A percentile compares a stretch with the other conserved stretches of the same genome.
phyloP scores from a whole-genome alignment of 2,113 vertebrate genomes.

The Lathamus discolor region DNA sequence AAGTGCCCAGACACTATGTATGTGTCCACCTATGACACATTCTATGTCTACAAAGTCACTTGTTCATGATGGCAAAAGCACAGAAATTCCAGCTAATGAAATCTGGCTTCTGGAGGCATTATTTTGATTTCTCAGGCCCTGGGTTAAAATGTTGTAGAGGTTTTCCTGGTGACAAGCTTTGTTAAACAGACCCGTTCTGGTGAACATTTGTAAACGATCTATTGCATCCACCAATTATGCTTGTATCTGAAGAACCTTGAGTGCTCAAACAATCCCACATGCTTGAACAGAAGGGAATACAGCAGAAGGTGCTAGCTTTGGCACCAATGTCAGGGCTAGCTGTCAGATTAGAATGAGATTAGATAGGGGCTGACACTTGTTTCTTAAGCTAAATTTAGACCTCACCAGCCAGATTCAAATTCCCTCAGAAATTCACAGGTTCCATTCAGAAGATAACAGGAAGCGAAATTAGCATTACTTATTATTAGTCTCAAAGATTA shows the following conservation, averaged over 20 bases:
- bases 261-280: background rate
- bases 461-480: background rate
- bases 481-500: constrained; percentile 20
- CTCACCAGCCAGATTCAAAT: background rate
- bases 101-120: background rate
- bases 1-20: background rate
- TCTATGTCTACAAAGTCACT: accelerated
- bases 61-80: accelerated
- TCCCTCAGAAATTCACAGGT: constrained; percentile 15
- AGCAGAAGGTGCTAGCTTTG: constrained; percentile 1
- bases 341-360: background rate
- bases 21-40: accelerated
- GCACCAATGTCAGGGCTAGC: background rate
- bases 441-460: constrained; percentile 10
- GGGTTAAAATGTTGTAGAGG: background rate
- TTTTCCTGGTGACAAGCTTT: background rate
- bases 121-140: background rate
- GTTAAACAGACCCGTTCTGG: background rate
- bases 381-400: constrained; percentile 5
- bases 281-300: background rate
- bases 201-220: background rate
- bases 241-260: background rate
- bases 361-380: background rate
- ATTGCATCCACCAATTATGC: background rate
- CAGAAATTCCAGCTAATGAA: background rate